Base-by-base conservation (phyloP, 2,113 vertebrate genomes). In the Murina feae region DNA sequence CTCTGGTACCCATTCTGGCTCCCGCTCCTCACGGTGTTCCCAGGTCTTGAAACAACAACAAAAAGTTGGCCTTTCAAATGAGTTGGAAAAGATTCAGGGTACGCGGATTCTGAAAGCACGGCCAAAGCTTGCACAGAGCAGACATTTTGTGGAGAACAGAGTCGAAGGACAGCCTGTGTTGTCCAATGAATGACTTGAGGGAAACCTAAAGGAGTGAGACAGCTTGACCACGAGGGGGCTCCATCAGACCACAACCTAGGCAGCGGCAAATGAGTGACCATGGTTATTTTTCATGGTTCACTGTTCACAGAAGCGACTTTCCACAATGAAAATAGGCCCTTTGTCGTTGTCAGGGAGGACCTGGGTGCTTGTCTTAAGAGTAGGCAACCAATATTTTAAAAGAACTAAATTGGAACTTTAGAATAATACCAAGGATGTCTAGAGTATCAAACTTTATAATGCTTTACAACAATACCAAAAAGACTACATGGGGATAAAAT, bases 211-310 rank as follows among this genome's bases (percentile, higher is more conserved):
- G 66, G 94, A 89, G n/a, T 74, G 66, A 93, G 68, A 94, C 60
- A 30, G 14, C 47, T 93, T 91, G 86, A 84, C 97, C 98, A 97
- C 96, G 53, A 98, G 98, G 97, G 98, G 98, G 97, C 96, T 89
- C 97, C 96, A 76, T 95, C 81, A 79, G n/a, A 88, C 93, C 93
- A 94, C 18, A 42, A 12, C 90, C 81, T 79, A n/a, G 10, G 63
- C 32, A 1, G 47, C 0, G 69, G 89, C 78, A 39, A 18, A 30
- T 17, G 28, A 28, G 7, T 5, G 53, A 58, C 28, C 13, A 4
- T 1, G 44, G 51, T 30, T 37, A 20, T 65, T 53, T 5, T 84
- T 72, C 76, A 37, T 16, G 65, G 91, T 82, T 96, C 14, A 85
- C 76, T 85, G 47, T 55, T 65, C 32, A 51, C 20, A 21, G 68